Evolutionary conservation across 2,888 invertebrate genomes (phyloP).

Genomic region (Dynastes hyllus): DNA sequence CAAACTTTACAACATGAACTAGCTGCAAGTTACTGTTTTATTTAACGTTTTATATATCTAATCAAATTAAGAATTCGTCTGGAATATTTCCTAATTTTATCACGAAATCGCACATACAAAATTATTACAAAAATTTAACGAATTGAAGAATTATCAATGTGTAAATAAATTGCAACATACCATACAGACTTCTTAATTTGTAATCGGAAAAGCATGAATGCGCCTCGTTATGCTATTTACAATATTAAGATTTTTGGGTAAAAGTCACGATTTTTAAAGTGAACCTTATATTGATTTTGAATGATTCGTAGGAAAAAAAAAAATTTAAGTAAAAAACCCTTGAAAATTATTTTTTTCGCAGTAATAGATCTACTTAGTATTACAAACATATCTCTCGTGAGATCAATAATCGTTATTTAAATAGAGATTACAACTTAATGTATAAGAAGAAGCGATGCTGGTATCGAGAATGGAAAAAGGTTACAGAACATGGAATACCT

Average conservation of each 20-base stretch:
- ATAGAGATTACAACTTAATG: conserved; percentile 36
- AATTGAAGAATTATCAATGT: neutral
- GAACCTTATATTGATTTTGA: neutral
- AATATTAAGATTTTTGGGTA: too few species aligned
- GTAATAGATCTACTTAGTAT: conserved; percentile 22
- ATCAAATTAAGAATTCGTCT: too few species aligned
- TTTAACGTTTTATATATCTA: too few species aligned
- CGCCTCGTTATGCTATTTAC: neutral
- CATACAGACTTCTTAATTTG: neutral
- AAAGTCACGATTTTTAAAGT: neutral
- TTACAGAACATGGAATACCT: conserved; percentile 40
- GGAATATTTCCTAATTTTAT: too few species aligned
- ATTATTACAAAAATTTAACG: too few species aligned
- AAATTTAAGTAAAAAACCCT: conserved; percentile 39
- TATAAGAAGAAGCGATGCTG: conserved; percentile 13
- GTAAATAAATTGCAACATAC: neutral
- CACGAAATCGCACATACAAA: too few species aligned
- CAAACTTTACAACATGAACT: too few species aligned
- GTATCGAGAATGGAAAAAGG: conserved; percentile 32
- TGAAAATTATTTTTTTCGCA: conserved; percentile 31
- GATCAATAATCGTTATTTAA: conserved; percentile 41
- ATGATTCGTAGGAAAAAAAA: conserved; percentile 25
- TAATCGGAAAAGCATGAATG: neutral
- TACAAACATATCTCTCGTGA: conserved; percentile 27
- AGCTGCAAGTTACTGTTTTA: too few species aligned